These are phyloP conservation scores for Morpho helenor DNA, from an alignment of 2,888 invertebrate species.

Conservation along the genomic window DNA sequence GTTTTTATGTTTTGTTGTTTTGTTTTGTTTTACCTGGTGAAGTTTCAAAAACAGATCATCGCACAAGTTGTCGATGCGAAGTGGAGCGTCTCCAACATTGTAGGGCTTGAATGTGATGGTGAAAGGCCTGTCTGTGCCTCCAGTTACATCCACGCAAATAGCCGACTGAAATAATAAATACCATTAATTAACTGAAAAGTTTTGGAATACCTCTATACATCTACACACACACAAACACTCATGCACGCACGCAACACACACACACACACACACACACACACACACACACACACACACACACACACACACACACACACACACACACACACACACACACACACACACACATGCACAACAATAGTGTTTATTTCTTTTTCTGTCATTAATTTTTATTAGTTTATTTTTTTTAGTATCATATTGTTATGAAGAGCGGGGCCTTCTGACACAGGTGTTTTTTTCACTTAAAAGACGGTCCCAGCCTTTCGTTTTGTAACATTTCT, in stretches of 20 bases:
- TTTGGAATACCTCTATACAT: too few relatives aligned
- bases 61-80: conserved; percentile 90
- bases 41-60: conserved; percentile 89
- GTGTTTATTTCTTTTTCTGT: too few relatives aligned
- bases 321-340: background rate
- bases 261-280: background rate
- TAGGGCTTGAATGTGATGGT: conserved; percentile 88
- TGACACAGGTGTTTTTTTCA: too few relatives aligned
- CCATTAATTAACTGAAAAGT: too few relatives aligned
- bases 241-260: background rate
- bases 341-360: background rate
- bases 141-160: conserved; percentile 84
- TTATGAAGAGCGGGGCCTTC: too few relatives aligned
- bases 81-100: conserved; percentile 87
- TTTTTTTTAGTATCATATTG: too few relatives aligned
- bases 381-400: too few relatives aligned
- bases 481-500: too few relatives aligned
- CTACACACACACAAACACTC: too few relatives aligned
- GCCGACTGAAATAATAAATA: conserved; percentile 72
- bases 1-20: too few relatives aligned
- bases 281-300: too few relatives aligned
- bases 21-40: conserved; percentile 74
- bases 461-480: too few relatives aligned
- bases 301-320: background rate
- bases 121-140: conserved; percentile 86